Base-by-base conservation (phyloP, 2,113 vertebrate genomes). In the Alouatta palliata region DNA sequence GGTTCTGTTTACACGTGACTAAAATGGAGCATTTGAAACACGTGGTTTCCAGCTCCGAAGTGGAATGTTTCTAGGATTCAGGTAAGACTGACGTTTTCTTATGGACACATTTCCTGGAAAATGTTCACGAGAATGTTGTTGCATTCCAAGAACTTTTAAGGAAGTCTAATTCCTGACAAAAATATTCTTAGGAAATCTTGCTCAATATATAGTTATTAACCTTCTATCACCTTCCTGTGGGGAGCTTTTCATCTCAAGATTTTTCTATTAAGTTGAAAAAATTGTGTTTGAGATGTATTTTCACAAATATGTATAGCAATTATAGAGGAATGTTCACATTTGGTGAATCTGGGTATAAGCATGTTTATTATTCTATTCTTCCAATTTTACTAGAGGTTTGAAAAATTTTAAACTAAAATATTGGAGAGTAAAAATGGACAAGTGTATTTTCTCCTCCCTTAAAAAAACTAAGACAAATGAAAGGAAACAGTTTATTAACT, bases 401-500 rank as follows among this genome's bases (percentile, higher is more conserved):
- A 81, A 68, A 54, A 45, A 1, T 49, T 86, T 75, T 25, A 56
- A 77, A 79, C 66, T 93, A 91, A 93, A 93, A 82, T 52, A 43
- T 25, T 89, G 19, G 40, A 89, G 5, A 8, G 20, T 88, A 66
- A 95, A 95, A 92, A 58, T 5, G 47, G 58, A 49, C 40, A 21
- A 70, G 25, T 68, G 21, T 89, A 12, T 91, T 88, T 84, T 71
- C 19, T 43, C 19, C 49, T 75, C 85, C 37, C 19, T 88, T 77
- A 56, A 82, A 87, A 47, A 80, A 90, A 47, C 14, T 30, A 87
- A 97, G 90, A 89, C 54, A 83, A 40, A 88, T 56, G 56, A 66
- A 93, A 83, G 87, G 79, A 96, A 94, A 54, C 2, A n/a, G 0
- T 61, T 91, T 80, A 70, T 76, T 87, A 71, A 93, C 37, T 71